Evolutionary conservation across 2,888 invertebrate genomes (phyloP).

Genomic region (Heliconius cydno): DNA sequence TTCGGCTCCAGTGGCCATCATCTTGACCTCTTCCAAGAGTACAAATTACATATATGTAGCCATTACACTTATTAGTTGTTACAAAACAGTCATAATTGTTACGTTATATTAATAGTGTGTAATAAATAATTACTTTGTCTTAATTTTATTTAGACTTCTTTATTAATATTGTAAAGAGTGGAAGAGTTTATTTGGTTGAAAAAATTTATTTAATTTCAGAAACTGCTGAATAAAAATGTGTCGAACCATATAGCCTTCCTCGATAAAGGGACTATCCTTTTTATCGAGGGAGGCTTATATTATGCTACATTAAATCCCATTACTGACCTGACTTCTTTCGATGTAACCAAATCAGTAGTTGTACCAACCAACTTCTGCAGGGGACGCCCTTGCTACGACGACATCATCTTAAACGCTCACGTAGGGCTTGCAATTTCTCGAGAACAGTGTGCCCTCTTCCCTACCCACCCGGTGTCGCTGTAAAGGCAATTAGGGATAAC

Average conservation of each 20-base stretch:
- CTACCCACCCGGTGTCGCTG: neutral
- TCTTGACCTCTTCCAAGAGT: neutral
- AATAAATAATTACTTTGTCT: neutral
- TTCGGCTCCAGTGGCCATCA: neutral
- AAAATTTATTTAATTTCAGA: no score
- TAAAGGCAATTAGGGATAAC: neutral
- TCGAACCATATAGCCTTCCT: no score
- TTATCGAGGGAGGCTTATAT: no score
- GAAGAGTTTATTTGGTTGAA: no score
- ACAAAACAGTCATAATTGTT: neutral
- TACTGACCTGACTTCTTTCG: no score
- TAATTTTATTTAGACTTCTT: neutral
- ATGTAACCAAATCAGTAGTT: no score
- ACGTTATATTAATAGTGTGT: neutral
- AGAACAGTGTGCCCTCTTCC: neutral
- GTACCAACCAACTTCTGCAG: neutral
- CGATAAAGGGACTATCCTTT: no score
- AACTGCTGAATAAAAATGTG: no score
- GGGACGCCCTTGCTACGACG: neutral
- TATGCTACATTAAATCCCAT: no score
- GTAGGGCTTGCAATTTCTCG: neutral
- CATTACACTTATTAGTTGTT: neutral
- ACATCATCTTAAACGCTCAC: neutral
- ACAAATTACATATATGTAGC: neutral
- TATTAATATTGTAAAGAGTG: neutral